A percentile compares a stretch with the other conserved stretches of the same genome.
Evolutionary conservation across 2,888 invertebrate genomes (phyloP).

Genomic region (Aromia moschata): DNA sequence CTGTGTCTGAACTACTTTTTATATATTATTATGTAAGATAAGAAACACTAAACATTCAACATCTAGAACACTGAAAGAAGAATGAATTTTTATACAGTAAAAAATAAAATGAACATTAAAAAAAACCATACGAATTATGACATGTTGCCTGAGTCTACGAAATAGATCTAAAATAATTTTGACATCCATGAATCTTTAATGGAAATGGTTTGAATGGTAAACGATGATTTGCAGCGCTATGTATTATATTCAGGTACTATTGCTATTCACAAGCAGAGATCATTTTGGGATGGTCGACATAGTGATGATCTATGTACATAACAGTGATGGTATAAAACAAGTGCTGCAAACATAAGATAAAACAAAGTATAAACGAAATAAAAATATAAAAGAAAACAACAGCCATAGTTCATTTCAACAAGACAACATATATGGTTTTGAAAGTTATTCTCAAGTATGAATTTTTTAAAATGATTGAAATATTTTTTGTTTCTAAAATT

Average conservation of each 20-base stretch:
- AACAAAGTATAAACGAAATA: slow-evolving; percentile 29
- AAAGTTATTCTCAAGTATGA: not conserved
- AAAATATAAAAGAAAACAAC: slow-evolving; percentile 38
- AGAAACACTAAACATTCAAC: slow-evolving; percentile 23
- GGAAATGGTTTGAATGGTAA: slow-evolving; percentile 24
- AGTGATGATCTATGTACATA: slow-evolving; percentile 37
- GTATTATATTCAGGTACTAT: slow-evolving; percentile 62
- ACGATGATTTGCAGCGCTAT: slow-evolving; percentile 48
- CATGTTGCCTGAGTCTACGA: slow-evolving; percentile 21
- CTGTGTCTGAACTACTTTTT: not conserved
- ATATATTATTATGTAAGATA: slow-evolving; percentile 1
- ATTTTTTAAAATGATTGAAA: too few species aligned
- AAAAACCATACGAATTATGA: slow-evolving; percentile 25
- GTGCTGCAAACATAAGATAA: slow-evolving; percentile 46
- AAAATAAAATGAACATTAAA: slow-evolving; percentile 23
- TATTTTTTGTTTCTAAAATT: too few species aligned
- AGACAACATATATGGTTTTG: not conserved
- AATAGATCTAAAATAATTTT: slow-evolving; percentile 22
- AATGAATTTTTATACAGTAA: not conserved
- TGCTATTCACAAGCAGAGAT: slow-evolving; percentile 49
- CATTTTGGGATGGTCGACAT: slow-evolving; percentile 25
- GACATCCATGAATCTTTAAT: slow-evolving; percentile 13
- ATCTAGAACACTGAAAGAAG: slow-evolving; percentile 6
- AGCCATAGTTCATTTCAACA: slow-evolving; percentile 7
- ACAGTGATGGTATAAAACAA: slow-evolving; percentile 47